phyloP scores from a whole-genome alignment of 2,888 invertebrate species.

The Amaurobius ferox region DNA sequence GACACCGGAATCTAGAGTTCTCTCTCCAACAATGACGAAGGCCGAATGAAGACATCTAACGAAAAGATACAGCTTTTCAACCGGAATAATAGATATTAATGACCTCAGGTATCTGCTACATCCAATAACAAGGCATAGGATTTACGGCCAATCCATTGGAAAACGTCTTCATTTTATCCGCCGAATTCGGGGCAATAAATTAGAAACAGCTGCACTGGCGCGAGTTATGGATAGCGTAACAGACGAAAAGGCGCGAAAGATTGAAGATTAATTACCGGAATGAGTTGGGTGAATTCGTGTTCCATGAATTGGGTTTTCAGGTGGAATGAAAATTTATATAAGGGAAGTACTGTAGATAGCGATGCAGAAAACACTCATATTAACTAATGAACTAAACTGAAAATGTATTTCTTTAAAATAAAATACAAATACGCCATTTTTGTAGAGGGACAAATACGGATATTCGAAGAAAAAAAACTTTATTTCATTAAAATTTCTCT shows the following conservation, averaged over 20 bases:
- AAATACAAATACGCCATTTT: too few species aligned
- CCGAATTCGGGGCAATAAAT: conserved; percentile 6
- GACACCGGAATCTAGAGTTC: background rate
- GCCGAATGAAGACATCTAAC: conserved; percentile 20
- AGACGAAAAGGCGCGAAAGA: conserved; percentile 5
- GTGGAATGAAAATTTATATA: background rate
- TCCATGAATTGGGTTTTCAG: background rate
- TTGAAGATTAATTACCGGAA: conserved; percentile 11
- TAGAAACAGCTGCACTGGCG: conserved; percentile 11
- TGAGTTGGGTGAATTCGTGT: background rate
- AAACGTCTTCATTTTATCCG: conserved; percentile 12
- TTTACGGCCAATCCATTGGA: conserved; percentile 23
- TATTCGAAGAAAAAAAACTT: too few species aligned
- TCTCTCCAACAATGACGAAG: conserved; percentile 6
- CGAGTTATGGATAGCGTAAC: background rate
- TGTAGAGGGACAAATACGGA: too few species aligned
- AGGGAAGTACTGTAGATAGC: background rate
- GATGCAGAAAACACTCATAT: too few species aligned
- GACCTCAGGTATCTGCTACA: conserved; percentile 26
- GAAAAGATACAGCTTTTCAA: conserved; percentile 7
- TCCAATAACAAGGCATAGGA: conserved; percentile 21
- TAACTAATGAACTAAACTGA: too few species aligned
- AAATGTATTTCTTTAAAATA: too few species aligned
- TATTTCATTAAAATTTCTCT: too few species aligned
- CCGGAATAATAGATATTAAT: conserved; percentile 28